These are phyloP conservation scores for Lota lota DNA, from an alignment of 2,113 vertebrate genomes.

Conservation along the genomic window DNA sequence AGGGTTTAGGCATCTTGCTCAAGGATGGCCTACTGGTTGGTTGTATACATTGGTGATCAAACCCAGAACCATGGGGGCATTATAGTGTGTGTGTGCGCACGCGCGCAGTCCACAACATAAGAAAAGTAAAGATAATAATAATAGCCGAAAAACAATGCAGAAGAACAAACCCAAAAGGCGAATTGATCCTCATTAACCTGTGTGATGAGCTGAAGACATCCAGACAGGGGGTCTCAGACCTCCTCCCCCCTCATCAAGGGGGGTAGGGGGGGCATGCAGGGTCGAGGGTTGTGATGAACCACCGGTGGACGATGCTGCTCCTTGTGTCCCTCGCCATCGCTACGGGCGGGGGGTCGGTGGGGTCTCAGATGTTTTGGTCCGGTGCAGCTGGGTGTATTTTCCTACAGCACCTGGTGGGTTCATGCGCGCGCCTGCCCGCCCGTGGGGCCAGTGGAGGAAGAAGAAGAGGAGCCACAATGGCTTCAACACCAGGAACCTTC, in stretches of 20 bases:
- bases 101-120: too few species aligned
- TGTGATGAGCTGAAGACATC: slow-evolving; percentile 41
- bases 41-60: too few species aligned
- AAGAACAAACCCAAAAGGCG: slow-evolving; percentile 16
- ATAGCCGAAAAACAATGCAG: background rate
- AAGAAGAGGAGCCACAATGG: slow-evolving; percentile 17
- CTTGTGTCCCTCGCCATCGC: slow-evolving; percentile 31
- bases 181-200: slow-evolving; percentile 45
- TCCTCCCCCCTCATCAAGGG: slow-evolving; percentile 23
- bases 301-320: background rate
- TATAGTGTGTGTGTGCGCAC: too few species aligned
- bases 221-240: slow-evolving; percentile 21
- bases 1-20: background rate
- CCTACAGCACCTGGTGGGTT: slow-evolving; percentile 42
- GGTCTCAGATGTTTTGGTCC: slow-evolving; percentile 60
- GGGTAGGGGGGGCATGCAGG: background rate
- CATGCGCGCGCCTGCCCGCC: slow-evolving; percentile 14
- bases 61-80: too few species aligned
- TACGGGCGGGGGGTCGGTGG: slow-evolving; percentile 40
- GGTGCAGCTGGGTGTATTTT: slow-evolving; percentile 52
- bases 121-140: too few species aligned
- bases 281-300: background rate
- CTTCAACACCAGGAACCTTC: too few species aligned
- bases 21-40: too few species aligned
- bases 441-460: background rate